A percentile compares a stretch with the other conserved stretches of the same genome.
These are phyloP conservation scores for Pangasius larnaudii DNA, from an alignment of 2,797 vertebrate genomes.

Conservation along the genomic window DNA sequence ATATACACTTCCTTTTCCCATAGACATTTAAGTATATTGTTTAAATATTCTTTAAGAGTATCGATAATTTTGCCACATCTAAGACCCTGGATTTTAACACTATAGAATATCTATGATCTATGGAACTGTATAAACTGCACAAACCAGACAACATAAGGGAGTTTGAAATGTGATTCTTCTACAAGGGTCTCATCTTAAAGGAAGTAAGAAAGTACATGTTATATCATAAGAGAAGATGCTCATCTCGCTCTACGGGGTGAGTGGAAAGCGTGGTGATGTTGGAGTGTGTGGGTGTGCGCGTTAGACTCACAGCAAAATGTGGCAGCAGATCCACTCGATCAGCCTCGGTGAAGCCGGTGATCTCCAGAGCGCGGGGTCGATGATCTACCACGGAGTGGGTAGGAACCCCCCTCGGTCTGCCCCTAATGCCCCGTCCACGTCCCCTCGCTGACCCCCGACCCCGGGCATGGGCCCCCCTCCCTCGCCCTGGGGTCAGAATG, in stretches of 20 bases:
- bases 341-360: constrained; percentile 86
- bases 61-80: background rate
- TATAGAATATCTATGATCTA: background rate
- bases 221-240: background rate
- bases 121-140: background rate
- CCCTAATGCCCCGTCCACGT: constrained; percentile 84
- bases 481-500: constrained; percentile 86
- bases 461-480: constrained; percentile 81
- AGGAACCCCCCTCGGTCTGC: constrained; percentile 81
- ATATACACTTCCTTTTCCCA: background rate
- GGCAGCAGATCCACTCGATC: constrained; percentile 92
- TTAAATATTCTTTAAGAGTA: background rate
- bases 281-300: background rate
- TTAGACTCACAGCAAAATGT: constrained; percentile 92
- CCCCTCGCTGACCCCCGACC: constrained; percentile 81
- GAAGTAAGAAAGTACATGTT: background rate
- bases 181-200: background rate
- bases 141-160: background rate
- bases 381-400: constrained; percentile 90
- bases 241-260: background rate
- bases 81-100: background rate
- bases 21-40: background rate
- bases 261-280: background rate
- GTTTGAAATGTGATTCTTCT: background rate
- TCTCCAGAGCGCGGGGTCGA: constrained; percentile 88